phyloP scores from a whole-genome alignment of 2,888 invertebrate species.

The Calameuta pallipes region DNA sequence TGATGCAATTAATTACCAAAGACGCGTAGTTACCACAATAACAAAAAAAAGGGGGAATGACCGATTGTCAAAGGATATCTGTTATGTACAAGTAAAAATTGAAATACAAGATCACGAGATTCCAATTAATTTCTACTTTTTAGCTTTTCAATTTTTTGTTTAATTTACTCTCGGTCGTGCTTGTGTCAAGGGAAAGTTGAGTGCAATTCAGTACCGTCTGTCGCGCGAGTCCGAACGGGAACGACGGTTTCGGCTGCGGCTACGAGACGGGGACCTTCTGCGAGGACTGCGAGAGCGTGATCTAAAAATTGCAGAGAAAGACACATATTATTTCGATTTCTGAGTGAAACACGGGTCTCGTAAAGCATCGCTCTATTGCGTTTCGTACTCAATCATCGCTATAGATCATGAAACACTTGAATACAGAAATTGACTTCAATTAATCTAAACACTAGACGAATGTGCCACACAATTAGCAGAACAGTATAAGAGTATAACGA shows the following conservation, averaged over 20 bases:
- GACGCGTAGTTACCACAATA: not conserved
- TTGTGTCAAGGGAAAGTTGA: slow-evolving; percentile 3
- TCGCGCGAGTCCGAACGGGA: slow-evolving; percentile 64
- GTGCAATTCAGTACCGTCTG: slow-evolving; percentile 56
- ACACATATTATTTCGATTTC: slow-evolving; percentile 22
- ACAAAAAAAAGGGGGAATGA: not conserved
- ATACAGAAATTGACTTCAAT: not conserved
- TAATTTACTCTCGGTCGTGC: not conserved
- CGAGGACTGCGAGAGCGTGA: slow-evolving; percentile 62
- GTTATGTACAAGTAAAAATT: not conserved
- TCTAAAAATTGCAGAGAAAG: slow-evolving; percentile 52
- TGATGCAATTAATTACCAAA: not conserved
- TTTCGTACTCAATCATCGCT: not conserved
- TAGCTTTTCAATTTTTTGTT: not conserved
- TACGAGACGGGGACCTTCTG: slow-evolving; percentile 61
- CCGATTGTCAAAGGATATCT: not conserved
- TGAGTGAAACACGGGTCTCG: not conserved
- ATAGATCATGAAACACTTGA: not conserved
- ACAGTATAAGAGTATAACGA: not conserved
- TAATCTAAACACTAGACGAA: not conserved
- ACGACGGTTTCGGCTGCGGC: slow-evolving; percentile 64
- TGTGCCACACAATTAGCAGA: not conserved
- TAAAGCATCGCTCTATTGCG: slow-evolving; percentile 6
- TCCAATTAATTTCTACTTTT: not conserved
- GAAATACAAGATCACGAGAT: not conserved